Conservation (phyloP, 2,113 vertebrate genomes). For the Oryctolagus cuniculus region DNA sequence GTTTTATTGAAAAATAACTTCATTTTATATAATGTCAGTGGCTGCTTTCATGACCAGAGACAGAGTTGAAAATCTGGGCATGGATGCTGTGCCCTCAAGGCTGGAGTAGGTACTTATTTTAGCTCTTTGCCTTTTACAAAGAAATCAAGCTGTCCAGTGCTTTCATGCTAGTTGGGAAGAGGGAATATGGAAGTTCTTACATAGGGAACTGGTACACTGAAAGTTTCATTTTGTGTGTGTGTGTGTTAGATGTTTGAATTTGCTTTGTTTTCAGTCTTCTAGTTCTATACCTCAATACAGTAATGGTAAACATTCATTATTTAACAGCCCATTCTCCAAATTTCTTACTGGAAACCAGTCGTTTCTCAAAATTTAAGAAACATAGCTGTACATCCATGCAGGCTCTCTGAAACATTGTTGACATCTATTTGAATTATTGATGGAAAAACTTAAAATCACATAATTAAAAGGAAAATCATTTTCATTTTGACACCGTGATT, state of each 20-base stretch:
- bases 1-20: neutral
- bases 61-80: neutral
- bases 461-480: constrained; percentile 28
- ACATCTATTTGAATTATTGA: constrained; percentile 15
- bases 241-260: neutral
- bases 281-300: neutral
- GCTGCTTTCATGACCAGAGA: neutral
- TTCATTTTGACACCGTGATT: neutral
- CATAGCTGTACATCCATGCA: neutral
- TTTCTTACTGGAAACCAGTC: constrained; percentile 14
- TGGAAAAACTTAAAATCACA: neutral
- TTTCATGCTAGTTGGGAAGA: neutral
- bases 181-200: neutral
- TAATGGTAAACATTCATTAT: constrained; percentile 38
- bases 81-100: neutral
- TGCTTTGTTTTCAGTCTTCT: constrained; percentile 4
- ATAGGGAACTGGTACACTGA: neutral
- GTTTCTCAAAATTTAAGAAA: constrained; percentile 50
- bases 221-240: neutral
- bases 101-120: neutral
- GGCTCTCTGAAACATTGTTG: neutral
- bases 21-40: neutral
- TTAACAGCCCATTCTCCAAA: constrained; percentile 16
- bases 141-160: neutral
- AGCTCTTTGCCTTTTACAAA: neutral